These are phyloP conservation scores for Umimayanthus chanpuru DNA, from an alignment of 92 coral and sea anemone genomes.

Conservation along the genomic window DNA sequence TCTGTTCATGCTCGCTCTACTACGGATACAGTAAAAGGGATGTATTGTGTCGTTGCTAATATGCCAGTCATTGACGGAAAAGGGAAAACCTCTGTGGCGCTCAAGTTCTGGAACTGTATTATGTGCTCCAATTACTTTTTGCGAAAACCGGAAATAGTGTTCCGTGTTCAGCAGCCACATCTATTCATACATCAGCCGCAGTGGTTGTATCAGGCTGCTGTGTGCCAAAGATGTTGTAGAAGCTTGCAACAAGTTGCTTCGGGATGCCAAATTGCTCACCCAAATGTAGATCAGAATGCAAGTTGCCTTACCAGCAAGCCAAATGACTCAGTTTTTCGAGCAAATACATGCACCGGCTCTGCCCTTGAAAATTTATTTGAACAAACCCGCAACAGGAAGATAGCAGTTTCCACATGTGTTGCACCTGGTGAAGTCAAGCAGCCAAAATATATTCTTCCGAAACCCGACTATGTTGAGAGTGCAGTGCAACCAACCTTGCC, in stretches of 20 bases:
- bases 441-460: conserved; percentile 38
- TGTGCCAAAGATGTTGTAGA: conserved; percentile 70
- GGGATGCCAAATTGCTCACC: conserved; percentile 10
- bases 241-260: conserved; percentile 27
- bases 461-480: not conserved
- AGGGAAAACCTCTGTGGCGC: conserved; percentile 84
- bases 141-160: conserved; percentile 92
- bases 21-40: conserved; percentile 65
- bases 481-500: not conserved
- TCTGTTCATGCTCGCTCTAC: conserved; percentile 77
- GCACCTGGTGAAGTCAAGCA: not conserved
- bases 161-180: conserved; percentile 92
- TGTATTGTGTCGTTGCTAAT: conserved; percentile 89
- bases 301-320: not conserved
- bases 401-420: not conserved
- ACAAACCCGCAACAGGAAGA: not conserved
- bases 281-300: not conserved
- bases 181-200: conserved; percentile 90
- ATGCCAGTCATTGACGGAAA: conserved; percentile 83
- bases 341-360: not conserved
- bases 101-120: conserved; percentile 99
- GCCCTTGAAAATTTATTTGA: not conserved
- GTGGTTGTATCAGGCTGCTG: conserved; percentile 98
- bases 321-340: not conserved
- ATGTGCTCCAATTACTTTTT: conserved; percentile 96